Percentiles rank a stretch among this genome's conserved stretches.
phyloP scores from a whole-genome alignment of 2,888 invertebrate species.

The Drosophila aldrichi region DNA sequence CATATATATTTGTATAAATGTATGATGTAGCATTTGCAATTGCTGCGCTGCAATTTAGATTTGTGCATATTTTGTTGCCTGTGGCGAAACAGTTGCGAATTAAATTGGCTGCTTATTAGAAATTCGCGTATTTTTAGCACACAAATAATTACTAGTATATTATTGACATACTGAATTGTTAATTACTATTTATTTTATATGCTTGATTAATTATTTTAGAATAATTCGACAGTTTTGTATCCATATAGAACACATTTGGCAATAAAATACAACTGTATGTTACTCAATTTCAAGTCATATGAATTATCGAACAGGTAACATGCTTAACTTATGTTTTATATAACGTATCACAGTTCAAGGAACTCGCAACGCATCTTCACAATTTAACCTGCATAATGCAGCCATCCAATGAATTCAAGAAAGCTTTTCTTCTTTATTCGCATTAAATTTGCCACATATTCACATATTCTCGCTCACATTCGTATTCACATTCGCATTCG shows the following conservation, averaged over 20 bases:
- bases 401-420: slow-evolving; percentile 9
- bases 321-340: not conserved
- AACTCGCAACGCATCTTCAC: slow-evolving; percentile 33
- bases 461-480: slow-evolving; percentile 36
- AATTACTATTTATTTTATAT: slow-evolving; percentile 1
- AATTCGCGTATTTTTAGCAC: not conserved
- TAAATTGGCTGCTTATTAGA: slow-evolving; percentile 14
- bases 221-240: not conserved
- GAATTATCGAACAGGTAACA: not conserved
- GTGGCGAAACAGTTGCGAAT: slow-evolving; percentile 25
- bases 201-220: not conserved
- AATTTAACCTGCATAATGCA: slow-evolving; percentile 45
- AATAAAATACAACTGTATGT: not conserved
- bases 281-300: not conserved
- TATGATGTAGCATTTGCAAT: slow-evolving; percentile 9
- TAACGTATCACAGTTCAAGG: slow-evolving; percentile 45
- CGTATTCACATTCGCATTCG: slow-evolving; percentile 15
- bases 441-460: slow-evolving; percentile 59
- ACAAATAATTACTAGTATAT: not conserved
- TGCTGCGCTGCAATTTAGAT: slow-evolving; percentile 30
- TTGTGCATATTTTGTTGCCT: slow-evolving; percentile 32
- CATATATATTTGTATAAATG: not conserved
- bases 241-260: not conserved
- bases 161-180: not conserved
- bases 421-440: slow-evolving; percentile 20